Evolutionary conservation across 2,113 vertebrate genomes (phyloP), one percentile per base, ranked within the genome.

Genomic region (Platichthys flesus): DNA sequence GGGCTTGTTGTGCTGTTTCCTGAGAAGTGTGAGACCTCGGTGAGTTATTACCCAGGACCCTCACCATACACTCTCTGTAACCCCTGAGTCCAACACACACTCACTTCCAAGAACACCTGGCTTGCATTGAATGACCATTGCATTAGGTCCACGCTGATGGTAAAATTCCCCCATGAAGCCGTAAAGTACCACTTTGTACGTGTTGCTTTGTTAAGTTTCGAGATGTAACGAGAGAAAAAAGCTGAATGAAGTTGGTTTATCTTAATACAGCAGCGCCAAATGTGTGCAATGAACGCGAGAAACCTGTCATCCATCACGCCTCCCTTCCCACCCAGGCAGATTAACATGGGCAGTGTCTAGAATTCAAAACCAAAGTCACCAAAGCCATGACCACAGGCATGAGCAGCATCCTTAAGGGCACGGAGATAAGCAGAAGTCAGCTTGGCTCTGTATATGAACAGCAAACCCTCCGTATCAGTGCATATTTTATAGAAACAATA

Each of bases 1-100:
- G 76, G 87, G 83, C 85, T 89, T 89, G 87, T 90, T 91, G 90
- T 85, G 63, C 65, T 89, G 78, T 88, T 92, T 90, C 87, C 68
- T 85, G 86, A 89, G 57, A 67, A 85, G 81, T 85, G 84, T 86
- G 85, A 87, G 85, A 88, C 78, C 83, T 69, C 63, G 10, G 79
- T 82, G 75, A 88, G 85, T 88, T 92, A 88, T 87, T 85, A 84
- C 79, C 63, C 78, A 51, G 76, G 74, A 74, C 74, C 78, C 78
- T 81, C 55, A 23, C 26, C 57, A 14, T 70, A 83, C 69, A 87
- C 72, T 71, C 81, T 67, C 45, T 45, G 54, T 88, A 79, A 89
- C 83, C 76, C 81, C 70, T 35, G 6, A 31, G 31, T 31, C 31
- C 31, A 31, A 31, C 31, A 31, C 31, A 31, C 31, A 31, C 31